These are phyloP conservation scores for Corythaeola cristata DNA, from an alignment of 2,113 vertebrate genomes.

Conservation along the genomic window DNA sequence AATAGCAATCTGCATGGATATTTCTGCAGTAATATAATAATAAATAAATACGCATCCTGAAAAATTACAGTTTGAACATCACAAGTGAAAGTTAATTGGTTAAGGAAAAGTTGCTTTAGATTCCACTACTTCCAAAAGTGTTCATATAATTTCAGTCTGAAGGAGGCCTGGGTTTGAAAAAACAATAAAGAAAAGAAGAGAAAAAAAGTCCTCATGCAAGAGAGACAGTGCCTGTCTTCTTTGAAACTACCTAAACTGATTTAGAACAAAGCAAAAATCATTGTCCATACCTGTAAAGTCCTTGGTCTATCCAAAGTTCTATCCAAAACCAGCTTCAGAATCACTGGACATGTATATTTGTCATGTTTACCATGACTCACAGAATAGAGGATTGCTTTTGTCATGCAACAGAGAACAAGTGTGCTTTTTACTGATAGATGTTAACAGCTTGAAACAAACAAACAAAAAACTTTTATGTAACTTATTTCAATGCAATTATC, in stretches of 20 bases:
- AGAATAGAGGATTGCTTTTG: neutral
- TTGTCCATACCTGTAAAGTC: neutral
- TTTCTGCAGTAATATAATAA: neutral
- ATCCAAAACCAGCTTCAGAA: neutral
- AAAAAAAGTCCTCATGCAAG: neutral
- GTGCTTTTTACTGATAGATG: neutral
- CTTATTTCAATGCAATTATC: neutral
- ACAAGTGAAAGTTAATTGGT: neutral
- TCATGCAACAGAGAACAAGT: neutral
- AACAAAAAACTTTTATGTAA: neutral
- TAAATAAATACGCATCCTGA: neutral
- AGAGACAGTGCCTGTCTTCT: accelerated
- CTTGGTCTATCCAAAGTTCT: neutral
- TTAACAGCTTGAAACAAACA: neutral
- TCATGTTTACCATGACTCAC: neutral
- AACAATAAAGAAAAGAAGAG: neutral
- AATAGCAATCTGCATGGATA: neutral
- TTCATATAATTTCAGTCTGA: neutral
- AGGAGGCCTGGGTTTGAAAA: neutral
- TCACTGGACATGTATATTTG: neutral
- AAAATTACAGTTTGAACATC: neutral
- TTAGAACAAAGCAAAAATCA: neutral
- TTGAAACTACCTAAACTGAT: neutral
- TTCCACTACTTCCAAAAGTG: neutral
- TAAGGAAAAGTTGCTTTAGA: neutral